Base-by-base conservation (phyloP, 2,888 invertebrate species). In the Chymomyza procnemis region DNA sequence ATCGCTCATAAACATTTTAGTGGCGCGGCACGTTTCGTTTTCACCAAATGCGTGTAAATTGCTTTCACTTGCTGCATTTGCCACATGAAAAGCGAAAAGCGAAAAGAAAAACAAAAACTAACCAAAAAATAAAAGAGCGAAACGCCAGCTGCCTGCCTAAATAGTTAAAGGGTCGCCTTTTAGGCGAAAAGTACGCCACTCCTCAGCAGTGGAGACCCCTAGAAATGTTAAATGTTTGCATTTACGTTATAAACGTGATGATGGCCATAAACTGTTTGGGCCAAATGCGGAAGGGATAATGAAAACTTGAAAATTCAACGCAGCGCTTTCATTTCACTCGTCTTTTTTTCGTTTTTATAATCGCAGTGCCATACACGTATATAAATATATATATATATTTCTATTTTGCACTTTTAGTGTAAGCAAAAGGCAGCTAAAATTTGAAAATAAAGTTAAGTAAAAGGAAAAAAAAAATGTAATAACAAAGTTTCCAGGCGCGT, bases 81-180 rank as follows among this genome's bases (percentile, higher is more conserved):
- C 69, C 54, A 54, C 19, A 54, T 5, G 34, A 6, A 54, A 54
- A 59, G 70, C 77, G 34, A 61, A 61, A n/a, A n/a, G n/a, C n/a
- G n/a, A n/a, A n/a, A n/a, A 67, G 67, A 65, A 71, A 80, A 83
- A 80, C 71, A 21, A 50, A 50, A 19, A 14, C 18, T 54, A n/a
- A 81, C 83, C 75, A 74, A 80, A 78, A 77, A 77, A 75, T 79
- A 78, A 77, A 75, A 79, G 75, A 73, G n/a, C n/a, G n/a, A n/a
- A n/a, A 69, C 41, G 64, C 64, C 69, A 79, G 77, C 80, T 80
- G 68, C 26, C 12, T 46, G 41, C 65, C 34, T 78, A 81, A 79
- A 81, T 77, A 84, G 84, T 76, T 80, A 71, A 71, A 62, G 54
- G 61, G 22, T 18, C 50, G 8, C 6, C 50, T n/a, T 48, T 61